Evolutionary conservation across 1,140 invertebrate species (phyloP), one percentile per base, ranked within the genome.

Genomic region (fruit fly (Drosophila melanogaster)): DNA sequence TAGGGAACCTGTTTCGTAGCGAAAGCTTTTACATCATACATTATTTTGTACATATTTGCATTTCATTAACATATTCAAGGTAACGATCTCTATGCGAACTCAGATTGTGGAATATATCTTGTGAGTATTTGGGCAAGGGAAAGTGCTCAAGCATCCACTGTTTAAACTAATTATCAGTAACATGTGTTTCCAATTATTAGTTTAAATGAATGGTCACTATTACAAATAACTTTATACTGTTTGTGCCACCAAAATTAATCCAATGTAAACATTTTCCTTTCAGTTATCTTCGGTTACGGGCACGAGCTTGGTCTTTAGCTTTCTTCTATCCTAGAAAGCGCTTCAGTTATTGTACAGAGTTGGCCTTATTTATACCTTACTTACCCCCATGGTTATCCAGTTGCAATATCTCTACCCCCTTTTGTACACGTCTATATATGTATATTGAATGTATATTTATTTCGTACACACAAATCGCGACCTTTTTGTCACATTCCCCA

Each of bases 371-470:
- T 60, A 47, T 77, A 77, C 44, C 47, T 75, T 55, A 19, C 17
- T 38, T 53, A 47, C 38, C 59, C 59, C 26, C 46, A 17, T 26
- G 79, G 40, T 77, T 81, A 67, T 59, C 51, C 59, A 81, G 81
- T 83, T 87, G 83, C 83, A 86, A 86, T 86, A 83, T 81, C 26
- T 71, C 79, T 67, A 83, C 17, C 47, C 54, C 49, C n/a, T 75
- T 58, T 74, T 60, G 14, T 61, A 47, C 38, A 53, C 40, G 26
- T 59, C 22, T 61, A 30, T 56, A 30, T 56, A 24, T 59, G 54
- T 60, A 56, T 46, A 44, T 50, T 60, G 38, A 43, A 43, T 72
- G 46, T 84, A 70, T 69, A 69, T 86, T 81, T 78, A 86, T 75
- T 72, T 81, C 59, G 41, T 78, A 64, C 22, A 50, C 49, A 55